Percentiles rank a stretch among this genome's conserved stretches.
phyloP scores from a whole-genome alignment of 2,797 vertebrate genomes.

The Thripadectes ignobilis region DNA sequence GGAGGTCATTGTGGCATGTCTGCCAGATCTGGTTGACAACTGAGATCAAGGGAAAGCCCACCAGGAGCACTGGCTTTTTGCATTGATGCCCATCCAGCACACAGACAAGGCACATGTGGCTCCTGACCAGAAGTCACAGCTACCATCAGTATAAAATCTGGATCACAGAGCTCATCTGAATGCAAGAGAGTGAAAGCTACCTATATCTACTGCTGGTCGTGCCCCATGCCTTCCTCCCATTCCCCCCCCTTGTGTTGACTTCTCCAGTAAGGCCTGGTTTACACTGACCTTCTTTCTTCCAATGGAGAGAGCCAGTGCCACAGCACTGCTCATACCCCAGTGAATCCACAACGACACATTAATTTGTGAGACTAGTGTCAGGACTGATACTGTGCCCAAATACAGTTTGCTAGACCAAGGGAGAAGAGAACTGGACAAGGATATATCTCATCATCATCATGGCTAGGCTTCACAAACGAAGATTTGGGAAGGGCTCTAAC shows the following conservation, averaged over 20 bases:
- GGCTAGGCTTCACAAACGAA: too few species aligned
- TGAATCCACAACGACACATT: background rate
- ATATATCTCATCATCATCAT: background rate
- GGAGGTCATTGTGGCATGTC: background rate
- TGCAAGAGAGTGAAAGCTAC: background rate
- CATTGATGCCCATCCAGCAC: background rate
- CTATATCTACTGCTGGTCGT: too few species aligned
- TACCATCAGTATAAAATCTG: background rate
- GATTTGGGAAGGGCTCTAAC: too few species aligned
- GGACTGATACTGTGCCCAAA: background rate
- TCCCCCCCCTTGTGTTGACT: background rate
- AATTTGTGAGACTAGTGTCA: background rate
- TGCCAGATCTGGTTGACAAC: background rate
- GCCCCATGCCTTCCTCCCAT: background rate
- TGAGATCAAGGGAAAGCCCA: background rate
- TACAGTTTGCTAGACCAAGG: background rate
- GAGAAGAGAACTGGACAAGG: background rate
- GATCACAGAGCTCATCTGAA: background rate
- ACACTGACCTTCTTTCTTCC: background rate
- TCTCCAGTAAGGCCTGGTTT: background rate
- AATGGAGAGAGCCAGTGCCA: background rate
- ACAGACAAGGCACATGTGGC: background rate
- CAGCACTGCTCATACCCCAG: background rate
- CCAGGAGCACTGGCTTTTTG: background rate
- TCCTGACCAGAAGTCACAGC: background rate